These are phyloP conservation scores for Uromys caudimaculatus DNA, from an alignment of 2,797 vertebrate genomes.

Conservation along the genomic window DNA sequence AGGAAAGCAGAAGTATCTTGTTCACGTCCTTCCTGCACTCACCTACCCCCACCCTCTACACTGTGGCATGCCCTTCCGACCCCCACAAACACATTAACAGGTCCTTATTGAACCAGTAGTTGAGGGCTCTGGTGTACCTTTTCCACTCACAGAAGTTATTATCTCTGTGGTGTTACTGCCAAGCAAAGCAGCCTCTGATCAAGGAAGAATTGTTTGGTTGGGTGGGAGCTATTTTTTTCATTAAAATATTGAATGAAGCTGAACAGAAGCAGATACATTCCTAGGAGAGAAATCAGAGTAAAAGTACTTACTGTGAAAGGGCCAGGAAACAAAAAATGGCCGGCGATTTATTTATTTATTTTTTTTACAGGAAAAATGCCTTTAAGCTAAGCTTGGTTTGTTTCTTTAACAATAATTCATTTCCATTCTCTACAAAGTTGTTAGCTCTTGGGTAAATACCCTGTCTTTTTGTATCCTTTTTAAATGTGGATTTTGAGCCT, in stretches of 20 bases:
- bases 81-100: neutral
- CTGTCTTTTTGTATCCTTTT: neutral
- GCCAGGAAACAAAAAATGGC: slow-evolving; percentile 6
- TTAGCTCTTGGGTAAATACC: neutral
- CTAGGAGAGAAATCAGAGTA: slow-evolving; percentile 15
- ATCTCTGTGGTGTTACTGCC: slow-evolving; percentile 22
- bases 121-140: neutral
- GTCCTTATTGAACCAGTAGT: neutral
- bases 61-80: neutral
- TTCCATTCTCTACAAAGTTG: slow-evolving; percentile 42
- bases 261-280: slow-evolving; percentile 51
- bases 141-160: slow-evolving; percentile 20
- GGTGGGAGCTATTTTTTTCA: slow-evolving; percentile 15
- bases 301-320: slow-evolving; percentile 1
- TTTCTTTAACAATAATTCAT: neutral
- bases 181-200: neutral
- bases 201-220: slow-evolving; percentile 50
- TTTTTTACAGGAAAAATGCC: slow-evolving; percentile 2
- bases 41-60: neutral
- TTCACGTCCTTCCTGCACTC: neutral
- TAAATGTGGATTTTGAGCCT: neutral
- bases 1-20: neutral
- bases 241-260: slow-evolving; percentile 58
- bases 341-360: too few relatives aligned
- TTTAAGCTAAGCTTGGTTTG: slow-evolving; percentile 21